Evolutionary conservation across 2,888 invertebrate species (phyloP).

Genomic region (Seladonia tumulorum): DNA sequence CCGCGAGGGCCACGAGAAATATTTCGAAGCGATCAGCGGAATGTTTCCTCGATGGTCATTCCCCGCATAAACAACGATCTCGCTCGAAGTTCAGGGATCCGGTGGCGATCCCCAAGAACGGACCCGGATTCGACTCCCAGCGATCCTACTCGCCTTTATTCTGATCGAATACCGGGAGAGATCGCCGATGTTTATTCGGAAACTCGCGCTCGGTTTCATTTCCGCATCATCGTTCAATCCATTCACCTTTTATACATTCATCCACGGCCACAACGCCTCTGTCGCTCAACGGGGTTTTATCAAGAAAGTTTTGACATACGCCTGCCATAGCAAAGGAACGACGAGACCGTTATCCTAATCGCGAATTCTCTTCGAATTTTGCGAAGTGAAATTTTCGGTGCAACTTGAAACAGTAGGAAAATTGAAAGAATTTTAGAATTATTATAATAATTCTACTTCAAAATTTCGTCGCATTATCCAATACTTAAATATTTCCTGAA

Average conservation of each 20-base stretch:
- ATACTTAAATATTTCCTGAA: background rate
- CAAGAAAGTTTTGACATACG: background rate
- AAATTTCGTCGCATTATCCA: too few relatives aligned
- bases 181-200: background rate
- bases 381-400: too few relatives aligned
- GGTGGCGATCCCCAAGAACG: too few relatives aligned
- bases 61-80: slow-evolving; percentile 20
- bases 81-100: background rate
- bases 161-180: background rate
- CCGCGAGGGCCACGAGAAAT: background rate
- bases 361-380: too few relatives aligned
- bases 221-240: background rate
- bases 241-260: background rate
- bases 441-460: too few relatives aligned
- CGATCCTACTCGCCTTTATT: too few relatives aligned
- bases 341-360: too few relatives aligned
- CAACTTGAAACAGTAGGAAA: too few relatives aligned
- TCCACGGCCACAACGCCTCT: background rate
- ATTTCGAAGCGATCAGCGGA: slow-evolving; percentile 5
- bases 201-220: background rate
- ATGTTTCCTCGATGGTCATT: slow-evolving; percentile 12
- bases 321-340: too few relatives aligned
- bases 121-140: too few relatives aligned
- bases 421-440: too few relatives aligned
- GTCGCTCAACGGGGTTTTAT: slow-evolving; percentile 12